Conservation (phyloP, 2,888 invertebrate species). For the Tetrapedia diversipes region DNA sequence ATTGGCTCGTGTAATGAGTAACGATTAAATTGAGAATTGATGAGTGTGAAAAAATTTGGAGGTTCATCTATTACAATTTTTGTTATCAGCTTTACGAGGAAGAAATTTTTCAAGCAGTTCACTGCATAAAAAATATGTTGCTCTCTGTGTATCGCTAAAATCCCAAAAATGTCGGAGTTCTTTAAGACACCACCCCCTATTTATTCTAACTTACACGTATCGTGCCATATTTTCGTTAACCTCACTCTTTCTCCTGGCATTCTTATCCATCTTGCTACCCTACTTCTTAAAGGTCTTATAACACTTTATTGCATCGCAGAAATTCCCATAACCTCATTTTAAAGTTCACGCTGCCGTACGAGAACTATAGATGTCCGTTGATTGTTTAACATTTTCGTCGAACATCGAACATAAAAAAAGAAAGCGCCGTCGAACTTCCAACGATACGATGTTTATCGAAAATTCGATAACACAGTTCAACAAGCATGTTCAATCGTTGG, state of each 20-base stretch:
- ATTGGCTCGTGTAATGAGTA: no score
- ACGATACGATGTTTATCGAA: no score
- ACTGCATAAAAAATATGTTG: background rate
- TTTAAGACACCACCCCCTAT: constrained; percentile 5
- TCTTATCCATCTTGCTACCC: background rate
- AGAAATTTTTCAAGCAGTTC: background rate
- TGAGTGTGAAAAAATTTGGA: no score
- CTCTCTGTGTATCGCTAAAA: background rate
- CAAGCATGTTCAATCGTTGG: no score
- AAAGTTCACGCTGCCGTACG: background rate
- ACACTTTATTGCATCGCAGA: background rate
- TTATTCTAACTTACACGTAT: constrained; percentile 10
- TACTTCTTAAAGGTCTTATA: background rate
- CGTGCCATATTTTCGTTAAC: constrained; percentile 2
- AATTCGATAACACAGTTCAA: no score
- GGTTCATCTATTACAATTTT: no score
- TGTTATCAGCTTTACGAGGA: no score
- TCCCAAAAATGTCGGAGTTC: background rate
- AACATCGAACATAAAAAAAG: no score
- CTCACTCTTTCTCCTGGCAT: background rate
- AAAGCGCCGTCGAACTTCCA: no score
- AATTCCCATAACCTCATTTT: background rate
- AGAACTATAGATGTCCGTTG: background rate
- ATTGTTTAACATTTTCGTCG: background rate
- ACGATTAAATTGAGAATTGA: no score